Evolutionary conservation across 2,888 invertebrate genomes (phyloP).

Genomic region (Peribatodes rhomboidaria): DNA sequence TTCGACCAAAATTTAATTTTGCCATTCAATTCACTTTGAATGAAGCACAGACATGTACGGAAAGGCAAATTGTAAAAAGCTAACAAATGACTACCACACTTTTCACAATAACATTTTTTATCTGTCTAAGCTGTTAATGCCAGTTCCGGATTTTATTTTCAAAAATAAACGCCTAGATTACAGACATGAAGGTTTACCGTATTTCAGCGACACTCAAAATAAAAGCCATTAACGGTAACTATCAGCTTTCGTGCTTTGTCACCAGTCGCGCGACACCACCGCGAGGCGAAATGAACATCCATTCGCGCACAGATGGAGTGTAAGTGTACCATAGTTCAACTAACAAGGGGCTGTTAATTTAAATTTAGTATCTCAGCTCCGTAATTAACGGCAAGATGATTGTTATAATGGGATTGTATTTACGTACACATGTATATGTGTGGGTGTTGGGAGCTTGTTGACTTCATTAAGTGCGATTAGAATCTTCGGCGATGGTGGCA

Average conservation of each 20-base stretch:
- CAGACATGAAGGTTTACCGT: not conserved
- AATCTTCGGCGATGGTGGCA: conserved; percentile 19
- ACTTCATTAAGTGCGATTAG: conserved; percentile 47
- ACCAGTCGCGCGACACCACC: conserved; percentile 51
- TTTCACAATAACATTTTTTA: too few species aligned
- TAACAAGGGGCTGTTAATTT: conserved; percentile 86
- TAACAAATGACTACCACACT: not conserved
- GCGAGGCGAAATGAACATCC: conserved; percentile 79
- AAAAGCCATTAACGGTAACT: conserved; percentile 35
- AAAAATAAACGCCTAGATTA: too few species aligned
- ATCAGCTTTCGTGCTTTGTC: conserved; percentile 34
- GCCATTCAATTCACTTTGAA: too few species aligned
- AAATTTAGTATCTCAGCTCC: conserved; percentile 84
- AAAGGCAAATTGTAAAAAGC: too few species aligned
- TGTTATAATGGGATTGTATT: conserved; percentile 83
- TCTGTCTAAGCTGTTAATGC: not conserved
- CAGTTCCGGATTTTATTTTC: not conserved
- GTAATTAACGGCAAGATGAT: conserved; percentile 85
- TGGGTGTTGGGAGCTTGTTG: conserved; percentile 43
- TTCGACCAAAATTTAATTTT: too few species aligned
- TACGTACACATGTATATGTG: conserved; percentile 46
- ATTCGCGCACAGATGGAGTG: conserved; percentile 67
- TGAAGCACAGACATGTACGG: too few species aligned
- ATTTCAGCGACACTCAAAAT: conserved; percentile 23
- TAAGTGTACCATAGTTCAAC: conserved; percentile 74